These are phyloP conservation scores for Cyprinodon variegatus DNA, from an alignment of 2,113 vertebrate species.

Conservation along the genomic window DNA sequence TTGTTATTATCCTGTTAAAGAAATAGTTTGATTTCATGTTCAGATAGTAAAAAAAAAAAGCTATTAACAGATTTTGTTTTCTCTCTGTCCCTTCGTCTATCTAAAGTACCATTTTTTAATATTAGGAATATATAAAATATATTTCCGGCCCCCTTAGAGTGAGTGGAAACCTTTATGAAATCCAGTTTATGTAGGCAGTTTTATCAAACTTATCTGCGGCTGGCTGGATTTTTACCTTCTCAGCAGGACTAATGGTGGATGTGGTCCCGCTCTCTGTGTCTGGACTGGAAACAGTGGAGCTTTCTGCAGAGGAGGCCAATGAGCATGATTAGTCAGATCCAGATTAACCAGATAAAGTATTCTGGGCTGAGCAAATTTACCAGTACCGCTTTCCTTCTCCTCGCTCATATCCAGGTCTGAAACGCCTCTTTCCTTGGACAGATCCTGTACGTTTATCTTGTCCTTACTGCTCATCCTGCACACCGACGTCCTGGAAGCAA, in stretches of 20 bases:
- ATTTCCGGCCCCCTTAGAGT: too few species aligned
- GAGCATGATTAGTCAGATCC: accelerated
- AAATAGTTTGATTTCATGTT: too few species aligned
- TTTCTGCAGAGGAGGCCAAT: constrained; percentile 52
- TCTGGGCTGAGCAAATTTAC: constrained; percentile 51
- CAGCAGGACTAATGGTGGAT: constrained; percentile 56
- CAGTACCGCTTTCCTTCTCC: constrained; percentile 75
- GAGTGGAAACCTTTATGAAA: too few species aligned
- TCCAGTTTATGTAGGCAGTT: too few species aligned
- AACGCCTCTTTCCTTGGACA: constrained; percentile 88
- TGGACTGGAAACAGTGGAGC: constrained; percentile 68
- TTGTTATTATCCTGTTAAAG: too few species aligned
- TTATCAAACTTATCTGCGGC: background rate
- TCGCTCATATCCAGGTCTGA: constrained; percentile 80
- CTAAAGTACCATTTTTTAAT: too few species aligned
- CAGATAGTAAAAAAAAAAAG: too few species aligned
- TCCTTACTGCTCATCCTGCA: constrained; percentile 92
- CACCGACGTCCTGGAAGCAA: constrained; percentile 82
- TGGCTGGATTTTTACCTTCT: constrained; percentile 63
- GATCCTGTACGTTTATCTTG: constrained; percentile 89
- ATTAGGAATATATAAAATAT: too few species aligned
- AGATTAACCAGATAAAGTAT: background rate
- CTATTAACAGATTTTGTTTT: too few species aligned
- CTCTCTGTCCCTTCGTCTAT: too few species aligned
- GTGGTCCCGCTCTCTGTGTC: constrained; percentile 67